A percentile compares a stretch with the other conserved stretches of the same genome.
These are phyloP conservation scores for Pseudotriccus pelzelni DNA, from an alignment of 2,797 vertebrate species.

Conservation along the genomic window DNA sequence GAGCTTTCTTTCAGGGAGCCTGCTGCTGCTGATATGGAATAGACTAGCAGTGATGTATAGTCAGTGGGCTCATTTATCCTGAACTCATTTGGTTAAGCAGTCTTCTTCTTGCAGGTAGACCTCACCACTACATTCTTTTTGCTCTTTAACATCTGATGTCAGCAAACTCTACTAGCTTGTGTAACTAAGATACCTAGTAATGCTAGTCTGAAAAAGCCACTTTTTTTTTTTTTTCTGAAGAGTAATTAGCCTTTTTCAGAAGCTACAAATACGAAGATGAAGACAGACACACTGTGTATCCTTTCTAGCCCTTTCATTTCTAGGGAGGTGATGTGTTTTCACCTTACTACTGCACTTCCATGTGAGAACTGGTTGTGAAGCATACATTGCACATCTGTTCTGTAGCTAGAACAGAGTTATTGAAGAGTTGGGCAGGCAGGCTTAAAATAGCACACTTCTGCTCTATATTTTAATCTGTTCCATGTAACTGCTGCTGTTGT, in stretches of 20 bases:
- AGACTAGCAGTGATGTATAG: neutral
- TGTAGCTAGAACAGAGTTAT: neutral
- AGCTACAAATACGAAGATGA: neutral
- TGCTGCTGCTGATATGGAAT: neutral
- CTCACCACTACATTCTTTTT: neutral
- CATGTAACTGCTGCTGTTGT: constrained; percentile 17
- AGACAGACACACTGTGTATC: neutral
- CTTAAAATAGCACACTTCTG: neutral
- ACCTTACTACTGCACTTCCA: neutral
- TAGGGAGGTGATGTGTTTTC: neutral
- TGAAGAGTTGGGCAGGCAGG: neutral
- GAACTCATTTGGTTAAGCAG: neutral
- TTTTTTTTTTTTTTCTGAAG: neutral
- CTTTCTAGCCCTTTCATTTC: constrained; percentile 6
- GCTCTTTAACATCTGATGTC: neutral
- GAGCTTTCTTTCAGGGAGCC: constrained; percentile 4
- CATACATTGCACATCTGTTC: neutral
- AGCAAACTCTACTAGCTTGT: neutral
- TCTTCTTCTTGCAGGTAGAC: neutral
- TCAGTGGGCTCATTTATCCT: neutral
- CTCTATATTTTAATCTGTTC: neutral
- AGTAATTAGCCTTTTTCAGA: constrained; percentile 4
- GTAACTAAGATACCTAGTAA: neutral
- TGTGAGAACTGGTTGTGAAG: neutral
- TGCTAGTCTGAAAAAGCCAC: neutral